phyloP scores from a whole-genome alignment of 2,113 vertebrate genomes.

The Nerophis lumbriciformis region DNA sequence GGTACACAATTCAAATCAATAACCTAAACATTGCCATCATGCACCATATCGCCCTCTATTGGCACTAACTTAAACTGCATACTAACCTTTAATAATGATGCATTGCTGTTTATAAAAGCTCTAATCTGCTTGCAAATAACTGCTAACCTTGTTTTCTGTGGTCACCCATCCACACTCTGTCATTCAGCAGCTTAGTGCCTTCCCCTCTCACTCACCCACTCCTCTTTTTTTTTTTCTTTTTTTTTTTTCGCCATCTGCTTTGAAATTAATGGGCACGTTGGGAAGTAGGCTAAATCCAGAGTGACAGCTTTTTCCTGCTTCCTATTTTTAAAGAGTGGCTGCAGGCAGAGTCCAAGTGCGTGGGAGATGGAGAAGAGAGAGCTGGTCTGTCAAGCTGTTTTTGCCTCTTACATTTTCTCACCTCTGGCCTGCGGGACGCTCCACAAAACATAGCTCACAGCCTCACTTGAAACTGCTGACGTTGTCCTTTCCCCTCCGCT shows the following conservation, averaged over 20 bases:
- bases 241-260: slow-evolving; percentile 68
- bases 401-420: slow-evolving; percentile 32
- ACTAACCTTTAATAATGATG: slow-evolving; percentile 7
- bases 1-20: slow-evolving; percentile 17
- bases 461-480: slow-evolving; percentile 12
- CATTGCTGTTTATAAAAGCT: slow-evolving; percentile 18
- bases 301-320: slow-evolving; percentile 56
- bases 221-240: slow-evolving; percentile 22
- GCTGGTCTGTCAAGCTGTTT: slow-evolving; percentile 38
- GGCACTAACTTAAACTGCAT: slow-evolving; percentile 6
- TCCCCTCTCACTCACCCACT: slow-evolving; percentile 35
- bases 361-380: slow-evolving; percentile 34
- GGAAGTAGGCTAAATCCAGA: slow-evolving; percentile 73
- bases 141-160: slow-evolving; percentile 19
- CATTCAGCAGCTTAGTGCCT: slow-evolving; percentile 54
- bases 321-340: slow-evolving; percentile 59
- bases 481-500: not conserved
- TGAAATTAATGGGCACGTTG: slow-evolving; percentile 70
- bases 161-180: slow-evolving; percentile 36
- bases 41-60: not conserved
- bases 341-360: slow-evolving; percentile 46
- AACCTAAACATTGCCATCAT: slow-evolving; percentile 4
- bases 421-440: slow-evolving; percentile 32
- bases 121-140: slow-evolving; percentile 39
- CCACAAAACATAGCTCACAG: slow-evolving; percentile 23